A percentile compares a stretch with the other conserved stretches of the same genome.
phyloP scores from a whole-genome alignment of 2,888 invertebrate genomes.

The Eledona agricola region DNA sequence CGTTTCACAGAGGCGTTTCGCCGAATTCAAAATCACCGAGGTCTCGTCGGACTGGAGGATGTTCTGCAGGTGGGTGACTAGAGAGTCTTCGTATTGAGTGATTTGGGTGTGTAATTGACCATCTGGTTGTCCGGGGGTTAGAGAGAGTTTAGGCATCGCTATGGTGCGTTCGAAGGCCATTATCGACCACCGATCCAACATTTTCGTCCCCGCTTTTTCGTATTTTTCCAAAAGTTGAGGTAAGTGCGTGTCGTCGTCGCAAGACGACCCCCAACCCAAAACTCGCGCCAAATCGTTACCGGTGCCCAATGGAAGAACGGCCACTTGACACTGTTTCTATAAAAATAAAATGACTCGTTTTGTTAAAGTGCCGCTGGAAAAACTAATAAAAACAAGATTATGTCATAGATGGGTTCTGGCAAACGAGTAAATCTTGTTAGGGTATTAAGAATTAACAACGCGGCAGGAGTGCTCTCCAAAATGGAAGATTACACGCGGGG shows the following conservation, averaged over 20 bases:
- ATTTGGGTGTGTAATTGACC: constrained; percentile 65
- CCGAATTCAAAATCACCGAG: constrained; percentile 74
- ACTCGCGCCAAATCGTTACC: constrained; percentile 97
- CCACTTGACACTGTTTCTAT: constrained; percentile 92
- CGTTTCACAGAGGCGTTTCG: constrained; percentile 79
- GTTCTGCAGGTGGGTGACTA: constrained; percentile 82
- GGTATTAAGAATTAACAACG: constrained; percentile 9
- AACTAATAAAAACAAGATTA: background rate
- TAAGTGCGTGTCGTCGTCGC: constrained; percentile 93
- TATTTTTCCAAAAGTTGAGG: constrained; percentile 92
- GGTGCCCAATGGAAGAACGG: constrained; percentile 93
- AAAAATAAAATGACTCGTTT: constrained; percentile 34
- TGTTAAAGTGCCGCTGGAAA: background rate
- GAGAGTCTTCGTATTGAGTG: constrained; percentile 79
- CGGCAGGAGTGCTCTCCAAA: constrained; percentile 3
- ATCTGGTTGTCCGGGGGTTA: constrained; percentile 64
- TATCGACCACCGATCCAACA: constrained; percentile 97
- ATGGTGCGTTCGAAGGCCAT: constrained; percentile 88
- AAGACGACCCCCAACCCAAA: constrained; percentile 95
- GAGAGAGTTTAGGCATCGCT: constrained; percentile 66
- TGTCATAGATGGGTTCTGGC: background rate
- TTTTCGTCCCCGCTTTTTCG: constrained; percentile 96
- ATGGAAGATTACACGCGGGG: constrained; percentile 5
- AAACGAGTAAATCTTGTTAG: constrained; percentile 7
- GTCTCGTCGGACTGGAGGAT: constrained; percentile 86